phyloP scores from a whole-genome alignment of 1,140 invertebrate genomes.

The Lordiphosa mommai region DNA sequence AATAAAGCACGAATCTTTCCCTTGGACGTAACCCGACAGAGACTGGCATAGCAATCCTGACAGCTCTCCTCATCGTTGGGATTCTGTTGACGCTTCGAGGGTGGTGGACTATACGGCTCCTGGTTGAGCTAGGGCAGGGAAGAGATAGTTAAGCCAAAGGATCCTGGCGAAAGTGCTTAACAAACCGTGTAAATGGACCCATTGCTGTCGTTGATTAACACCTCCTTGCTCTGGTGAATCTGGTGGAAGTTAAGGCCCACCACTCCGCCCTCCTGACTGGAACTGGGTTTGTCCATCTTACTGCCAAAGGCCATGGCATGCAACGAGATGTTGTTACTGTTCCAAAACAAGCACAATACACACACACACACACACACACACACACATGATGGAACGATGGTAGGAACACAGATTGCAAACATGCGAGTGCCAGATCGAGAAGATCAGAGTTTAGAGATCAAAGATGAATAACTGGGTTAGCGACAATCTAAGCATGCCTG shows the following conservation, averaged over 20 bases:
- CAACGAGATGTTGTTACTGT: conserved; percentile 88
- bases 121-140: conserved; percentile 58
- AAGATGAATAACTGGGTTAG: conserved; percentile 32
- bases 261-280: conserved; percentile 91
- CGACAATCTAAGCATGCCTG: conserved; percentile 34
- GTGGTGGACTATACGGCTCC: conserved; percentile 70
- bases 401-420: conserved; percentile 61
- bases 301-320: conserved; percentile 87
- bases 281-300: conserved; percentile 90
- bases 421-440: conserved; percentile 49
- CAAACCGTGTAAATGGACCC: conserved; percentile 82
- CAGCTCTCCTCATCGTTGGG: conserved; percentile 77
- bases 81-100: conserved; percentile 60
- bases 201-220: conserved; percentile 89
- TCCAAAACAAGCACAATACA: conserved; percentile 37
- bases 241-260: conserved; percentile 93
- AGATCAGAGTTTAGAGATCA: conserved; percentile 29
- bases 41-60: conserved; percentile 67
- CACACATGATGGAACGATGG: conserved; percentile 23
- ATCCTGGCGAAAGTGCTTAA: not conserved
- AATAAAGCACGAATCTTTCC: conserved; percentile 90
- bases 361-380: conserved; percentile 27
- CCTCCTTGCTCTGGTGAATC: conserved; percentile 93
- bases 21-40: conserved; percentile 81
- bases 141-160: not conserved